Base-by-base conservation (phyloP, 2,797 vertebrate species). In the Pteronotus mesoamericanus region DNA sequence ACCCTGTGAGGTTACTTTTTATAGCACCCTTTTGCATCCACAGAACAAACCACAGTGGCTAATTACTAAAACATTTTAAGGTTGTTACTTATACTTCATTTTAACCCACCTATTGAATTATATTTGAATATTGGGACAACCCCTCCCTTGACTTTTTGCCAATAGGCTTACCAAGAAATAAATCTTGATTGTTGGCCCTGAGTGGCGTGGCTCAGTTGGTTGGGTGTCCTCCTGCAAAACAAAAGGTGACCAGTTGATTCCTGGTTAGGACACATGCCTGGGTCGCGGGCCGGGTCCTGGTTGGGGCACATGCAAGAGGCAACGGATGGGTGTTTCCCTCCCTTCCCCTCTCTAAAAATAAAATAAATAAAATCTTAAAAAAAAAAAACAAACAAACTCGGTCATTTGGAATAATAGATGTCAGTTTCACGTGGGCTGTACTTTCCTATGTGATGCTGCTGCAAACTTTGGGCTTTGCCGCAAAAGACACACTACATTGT, bases 41-140 rank as follows among this genome's bases (percentile, higher is more conserved):
- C 5, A 72, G 57, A 59, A 42, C 48, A 95, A 95, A 78, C 9
- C 24, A 53, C 19, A 86, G 66, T 44, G 34, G 71, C 48, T 79
- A 79, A 66, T 94, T 82, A 80, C 6, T 69, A 89, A 87, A 88
- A 79, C n/a, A 48, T 89, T 46, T 89, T 80, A 93, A 75, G 39
- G 1, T 34, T 64, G 66, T 51, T 64, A 79, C 26, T 46, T 78
- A 51, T 90, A 94, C 12, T 26, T 39, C 19, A 79, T 69, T 87
- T 83, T 72, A 78, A 66, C 46, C 19, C 16, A 86, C 26, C 37
- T 51, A 55, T 32, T 86, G 24, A 78, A 80, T 87, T 83, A 34
- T 64, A 87, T 94, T 84, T 93, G 53, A 77, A 34, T 86, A 71
- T 55, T 57, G 26, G n/a, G n/a, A 59, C 57, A 82, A 82, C 11